phyloP scores from a whole-genome alignment of 2,797 vertebrate genomes.

The Sylvia borin region DNA sequence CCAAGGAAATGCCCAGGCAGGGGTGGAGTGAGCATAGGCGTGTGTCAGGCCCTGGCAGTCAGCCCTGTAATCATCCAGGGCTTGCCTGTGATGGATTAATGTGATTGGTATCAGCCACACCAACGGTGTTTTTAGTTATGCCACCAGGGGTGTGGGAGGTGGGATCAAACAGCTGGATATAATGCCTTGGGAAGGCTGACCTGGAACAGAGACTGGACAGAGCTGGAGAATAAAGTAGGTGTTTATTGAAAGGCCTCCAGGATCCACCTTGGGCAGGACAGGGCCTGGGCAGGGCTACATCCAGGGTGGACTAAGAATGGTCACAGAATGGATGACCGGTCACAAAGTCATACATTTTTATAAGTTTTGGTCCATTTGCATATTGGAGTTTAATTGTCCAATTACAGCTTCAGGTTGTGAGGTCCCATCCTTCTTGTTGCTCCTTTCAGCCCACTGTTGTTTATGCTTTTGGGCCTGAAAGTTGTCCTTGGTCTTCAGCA shows the following conservation, averaged over 20 bases:
- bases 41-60: neutral
- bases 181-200: neutral
- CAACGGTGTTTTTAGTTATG: fast-evolving
- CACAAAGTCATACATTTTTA: neutral
- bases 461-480: neutral
- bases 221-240: neutral
- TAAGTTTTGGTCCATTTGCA: neutral
- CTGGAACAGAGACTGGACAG: neutral
- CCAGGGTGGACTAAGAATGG: neutral
- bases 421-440: neutral
- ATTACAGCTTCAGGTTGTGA: neutral
- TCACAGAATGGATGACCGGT: neutral
- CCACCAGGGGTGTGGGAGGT: fast-evolving
- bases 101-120: fast-evolving
- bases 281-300: neutral
- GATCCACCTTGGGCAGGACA: neutral
- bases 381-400: neutral
- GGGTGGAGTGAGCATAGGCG: neutral
- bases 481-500: neutral
- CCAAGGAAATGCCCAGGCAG: neutral
- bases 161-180: neutral
- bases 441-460: neutral
- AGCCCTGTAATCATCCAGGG: neutral
- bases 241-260: neutral
- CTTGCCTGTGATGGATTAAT: neutral